Base-by-base conservation (phyloP, 1,140 invertebrate genomes). In the Dolichoris vasculosae region DNA sequence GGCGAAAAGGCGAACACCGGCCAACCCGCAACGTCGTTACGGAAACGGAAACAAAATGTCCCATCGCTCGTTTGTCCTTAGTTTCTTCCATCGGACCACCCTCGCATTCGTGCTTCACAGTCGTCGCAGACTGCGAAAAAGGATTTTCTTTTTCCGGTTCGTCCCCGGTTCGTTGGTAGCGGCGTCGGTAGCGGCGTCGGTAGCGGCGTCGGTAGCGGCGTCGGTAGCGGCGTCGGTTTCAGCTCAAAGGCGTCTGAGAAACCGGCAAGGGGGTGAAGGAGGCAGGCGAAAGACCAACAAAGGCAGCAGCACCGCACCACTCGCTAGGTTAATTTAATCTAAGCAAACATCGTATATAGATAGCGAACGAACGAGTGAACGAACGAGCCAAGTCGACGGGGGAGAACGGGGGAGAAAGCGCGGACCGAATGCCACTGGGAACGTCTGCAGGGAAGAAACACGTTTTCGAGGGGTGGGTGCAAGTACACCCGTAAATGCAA, bases 401-500 rank as follows among this genome's bases (percentile, higher is more conserved):
- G n/a, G n/a, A n/a, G 84, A 77, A 84, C 85, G 84, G 83, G n/a
- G 87, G 84, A 75, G 59, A 85, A 76, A 84, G 76, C 48, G 78
- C 1, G 32, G 23, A 46, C 32, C 23, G n/a, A 55, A 55, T 73
- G 43, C 67, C 46, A 59, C 11, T 55, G 80, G 67, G 67, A 55
- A 32, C 26, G 20, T 38, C 67, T n/a, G 7, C 46, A 26, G 64
- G 38, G 59, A 79, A 79, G 76, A 79, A 84, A 69, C 43, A 79
- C 76, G 64, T n/a, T 64, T 48, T 15, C 40, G 81, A 81, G 82
- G 55, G 75, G 85, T 80, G 83, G 84, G 82, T 90, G 89, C 87
- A 90, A 90, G 90, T 91, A 91, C 90, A 91, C 89, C 91, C 90
- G 87, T 91, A 91, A 92, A 90, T 90, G 90, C 90, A 91, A 88